A percentile compares a stretch with the other conserved stretches of the same genome.
Conservation (phyloP, 2,113 vertebrate species). For the Seriola quinqueradiata region DNA sequence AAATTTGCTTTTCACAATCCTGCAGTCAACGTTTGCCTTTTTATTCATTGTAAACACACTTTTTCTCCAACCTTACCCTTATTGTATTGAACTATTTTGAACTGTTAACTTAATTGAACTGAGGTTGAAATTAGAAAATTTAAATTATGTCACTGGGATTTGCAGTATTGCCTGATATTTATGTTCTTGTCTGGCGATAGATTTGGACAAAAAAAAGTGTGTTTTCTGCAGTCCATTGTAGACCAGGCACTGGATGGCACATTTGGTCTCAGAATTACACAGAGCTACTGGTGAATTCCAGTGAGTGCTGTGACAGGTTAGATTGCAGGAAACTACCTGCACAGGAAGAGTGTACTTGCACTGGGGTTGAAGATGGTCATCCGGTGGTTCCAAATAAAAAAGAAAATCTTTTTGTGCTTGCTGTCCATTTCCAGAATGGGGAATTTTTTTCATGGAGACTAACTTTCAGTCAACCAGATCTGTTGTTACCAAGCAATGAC, state of each 20-base stretch:
- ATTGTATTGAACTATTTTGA: background rate
- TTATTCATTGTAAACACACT: background rate
- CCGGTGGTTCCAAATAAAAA: slow-evolving; percentile 22
- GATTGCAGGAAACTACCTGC: slow-evolving; percentile 57
- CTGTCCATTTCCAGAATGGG: slow-evolving; percentile 34
- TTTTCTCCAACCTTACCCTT: background rate
- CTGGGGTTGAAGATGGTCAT: slow-evolving; percentile 30
- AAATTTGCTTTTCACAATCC: too few relatives aligned
- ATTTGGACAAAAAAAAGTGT: background rate
- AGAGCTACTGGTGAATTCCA: slow-evolving; percentile 37
- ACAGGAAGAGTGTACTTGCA: slow-evolving; percentile 50
- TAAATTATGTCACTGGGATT: background rate
- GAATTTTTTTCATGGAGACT: slow-evolving; percentile 7
- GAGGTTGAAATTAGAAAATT: background rate
- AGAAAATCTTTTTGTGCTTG: slow-evolving; percentile 49
- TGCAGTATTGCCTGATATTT: background rate
- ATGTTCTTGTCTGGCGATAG: background rate
- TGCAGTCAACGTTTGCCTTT: background rate
- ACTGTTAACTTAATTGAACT: background rate
- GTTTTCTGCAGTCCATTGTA: slow-evolving; percentile 16
- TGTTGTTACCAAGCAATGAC: slow-evolving; percentile 41
- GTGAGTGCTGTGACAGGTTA: slow-evolving; percentile 33
- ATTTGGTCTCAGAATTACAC: slow-evolving; percentile 44
- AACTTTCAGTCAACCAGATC: slow-evolving; percentile 28
- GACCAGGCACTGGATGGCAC: slow-evolving; percentile 30